Evolutionary conservation across 2,113 vertebrate species (phyloP).

Genomic region (Passer domesticus): DNA sequence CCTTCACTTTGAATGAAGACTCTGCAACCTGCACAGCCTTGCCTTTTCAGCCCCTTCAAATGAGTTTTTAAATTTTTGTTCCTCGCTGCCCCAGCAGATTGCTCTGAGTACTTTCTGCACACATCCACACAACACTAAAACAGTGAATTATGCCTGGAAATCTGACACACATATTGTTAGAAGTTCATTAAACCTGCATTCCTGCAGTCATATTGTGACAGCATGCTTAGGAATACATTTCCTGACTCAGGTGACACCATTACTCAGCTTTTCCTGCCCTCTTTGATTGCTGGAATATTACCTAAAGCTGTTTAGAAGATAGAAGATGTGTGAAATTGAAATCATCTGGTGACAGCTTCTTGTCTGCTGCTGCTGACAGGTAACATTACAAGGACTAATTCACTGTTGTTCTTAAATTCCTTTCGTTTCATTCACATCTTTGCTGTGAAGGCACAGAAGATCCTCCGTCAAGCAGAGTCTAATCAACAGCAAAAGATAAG

Average conservation of each 20-base stretch:
- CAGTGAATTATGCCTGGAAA: neutral
- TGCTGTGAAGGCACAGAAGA: neutral
- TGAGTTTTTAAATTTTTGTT: neutral
- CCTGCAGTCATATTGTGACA: neutral
- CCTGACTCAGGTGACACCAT: neutral
- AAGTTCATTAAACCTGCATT: neutral
- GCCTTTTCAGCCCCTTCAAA: neutral
- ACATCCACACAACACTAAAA: neutral
- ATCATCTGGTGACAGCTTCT: neutral
- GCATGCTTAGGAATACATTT: neutral
- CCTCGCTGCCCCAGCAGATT: neutral
- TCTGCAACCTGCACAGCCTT: neutral
- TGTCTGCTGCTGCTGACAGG: neutral
- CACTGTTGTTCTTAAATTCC: neutral
- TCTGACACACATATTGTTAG: neutral
- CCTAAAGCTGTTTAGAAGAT: neutral
- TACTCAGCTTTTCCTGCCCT: neutral
- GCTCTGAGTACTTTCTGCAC: neutral
- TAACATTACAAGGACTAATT: neutral
- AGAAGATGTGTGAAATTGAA: neutral
- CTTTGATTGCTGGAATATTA: neutral
- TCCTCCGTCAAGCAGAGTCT: neutral
- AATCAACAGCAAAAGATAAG: conserved; percentile 9
- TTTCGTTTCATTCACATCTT: neutral
- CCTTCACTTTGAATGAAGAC: neutral